Percentiles rank a stretch among this genome's conserved stretches.
Conservation (phyloP, 2,797 vertebrate species). For the Pseudochaenichthys georgianus region DNA sequence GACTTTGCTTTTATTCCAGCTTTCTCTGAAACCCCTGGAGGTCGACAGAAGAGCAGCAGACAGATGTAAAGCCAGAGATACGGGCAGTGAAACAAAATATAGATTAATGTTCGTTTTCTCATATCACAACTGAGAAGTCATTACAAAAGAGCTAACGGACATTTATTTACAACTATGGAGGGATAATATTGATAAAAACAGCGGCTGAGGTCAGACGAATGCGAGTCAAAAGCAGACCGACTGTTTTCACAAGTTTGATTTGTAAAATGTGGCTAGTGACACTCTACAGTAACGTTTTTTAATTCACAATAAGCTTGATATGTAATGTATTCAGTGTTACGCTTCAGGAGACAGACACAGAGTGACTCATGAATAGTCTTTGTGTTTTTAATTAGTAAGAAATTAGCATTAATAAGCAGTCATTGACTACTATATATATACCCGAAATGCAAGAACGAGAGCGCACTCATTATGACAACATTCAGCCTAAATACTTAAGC, state of each 20-base stretch:
- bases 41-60: conserved; percentile 44
- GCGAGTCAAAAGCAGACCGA: not conserved
- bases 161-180: conserved; percentile 15
- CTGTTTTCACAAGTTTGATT: not conserved
- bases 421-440: not conserved
- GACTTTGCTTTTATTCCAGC: conserved; percentile 77
- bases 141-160: conserved; percentile 25
- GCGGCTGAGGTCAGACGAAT: not conserved
- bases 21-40: conserved; percentile 54
- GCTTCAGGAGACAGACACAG: not conserved
- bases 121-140: conserved; percentile 26
- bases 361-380: conserved; percentile 1
- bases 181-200: not conserved
- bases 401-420: too few relatives aligned
- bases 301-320: not conserved
- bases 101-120: conserved; percentile 37
- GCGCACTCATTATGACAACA: not conserved
- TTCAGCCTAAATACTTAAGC: not conserved
- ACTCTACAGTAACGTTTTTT: not conserved
- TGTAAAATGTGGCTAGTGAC: not conserved
- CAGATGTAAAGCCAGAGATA: conserved; percentile 54
- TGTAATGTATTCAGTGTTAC: not conserved
- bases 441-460: not conserved
- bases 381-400: not conserved
- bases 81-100: conserved; percentile 25